Conservation (phyloP, 2,113 vertebrate species). For the Nycticorax nycticorax region DNA sequence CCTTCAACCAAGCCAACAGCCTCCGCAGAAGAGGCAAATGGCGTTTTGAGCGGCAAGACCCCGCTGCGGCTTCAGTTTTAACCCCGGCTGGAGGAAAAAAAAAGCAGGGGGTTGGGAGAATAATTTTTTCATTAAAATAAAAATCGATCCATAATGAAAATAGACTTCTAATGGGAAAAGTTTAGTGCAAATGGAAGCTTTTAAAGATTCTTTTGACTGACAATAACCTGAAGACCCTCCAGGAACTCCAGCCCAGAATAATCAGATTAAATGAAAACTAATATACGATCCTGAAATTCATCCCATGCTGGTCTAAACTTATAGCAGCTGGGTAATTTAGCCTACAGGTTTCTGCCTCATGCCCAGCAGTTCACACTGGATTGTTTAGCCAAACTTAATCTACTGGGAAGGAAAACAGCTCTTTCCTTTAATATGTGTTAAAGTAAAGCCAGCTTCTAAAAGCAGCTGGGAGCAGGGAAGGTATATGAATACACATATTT, state of each 20-base stretch:
- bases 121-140: slow-evolving; percentile 48
- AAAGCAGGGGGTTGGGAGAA: neutral
- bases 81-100: rapidly evolving
- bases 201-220: slow-evolving; percentile 64
- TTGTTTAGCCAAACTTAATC: slow-evolving; percentile 61
- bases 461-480: slow-evolving; percentile 11
- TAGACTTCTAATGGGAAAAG: slow-evolving; percentile 41
- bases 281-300: slow-evolving; percentile 57
- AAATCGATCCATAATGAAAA: slow-evolving; percentile 28
- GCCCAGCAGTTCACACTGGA: slow-evolving; percentile 63
- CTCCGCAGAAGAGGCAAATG: neutral
- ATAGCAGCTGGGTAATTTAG: slow-evolving; percentile 62
- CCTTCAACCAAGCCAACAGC: neutral
- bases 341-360: slow-evolving; percentile 66
- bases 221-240: slow-evolving; percentile 68
- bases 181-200: slow-evolving; percentile 55
- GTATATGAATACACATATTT: neutral
- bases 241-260: slow-evolving; percentile 64
- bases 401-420: slow-evolving; percentile 7
- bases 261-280: slow-evolving; percentile 71
- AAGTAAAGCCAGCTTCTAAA: slow-evolving; percentile 45
- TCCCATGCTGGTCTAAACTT: slow-evolving; percentile 63
- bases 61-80: neutral
- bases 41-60: slow-evolving; percentile 34
- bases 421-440: slow-evolving; percentile 27